These are phyloP conservation scores for Ammodramus savannarum DNA, from an alignment of 2,113 vertebrate genomes.

Conservation along the genomic window DNA sequence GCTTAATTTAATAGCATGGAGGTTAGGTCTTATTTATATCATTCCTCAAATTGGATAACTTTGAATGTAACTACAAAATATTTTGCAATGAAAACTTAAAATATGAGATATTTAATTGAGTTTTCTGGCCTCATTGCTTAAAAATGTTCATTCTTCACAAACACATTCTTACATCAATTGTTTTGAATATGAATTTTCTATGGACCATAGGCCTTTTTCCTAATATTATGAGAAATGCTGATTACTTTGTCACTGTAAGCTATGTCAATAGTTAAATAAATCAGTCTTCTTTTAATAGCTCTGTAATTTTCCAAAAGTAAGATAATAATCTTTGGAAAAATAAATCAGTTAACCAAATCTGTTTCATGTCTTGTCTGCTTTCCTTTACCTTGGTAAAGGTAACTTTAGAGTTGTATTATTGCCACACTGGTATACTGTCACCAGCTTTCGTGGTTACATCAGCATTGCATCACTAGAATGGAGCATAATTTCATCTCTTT, in stretches of 20 bases:
- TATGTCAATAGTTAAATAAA: not conserved
- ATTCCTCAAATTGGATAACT: constrained; percentile 59
- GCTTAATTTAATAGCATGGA: constrained; percentile 64
- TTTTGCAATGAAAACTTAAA: not conserved
- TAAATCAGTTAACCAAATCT: not conserved
- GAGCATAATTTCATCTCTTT: not conserved
- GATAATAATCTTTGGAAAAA: not conserved
- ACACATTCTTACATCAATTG: not conserved
- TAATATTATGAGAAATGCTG: not conserved
- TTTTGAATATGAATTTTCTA: not conserved
- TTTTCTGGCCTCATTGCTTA: not conserved
- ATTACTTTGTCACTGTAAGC: not conserved
- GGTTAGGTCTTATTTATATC: constrained; percentile 58
- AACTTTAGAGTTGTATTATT: not conserved
- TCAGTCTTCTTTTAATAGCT: not conserved
- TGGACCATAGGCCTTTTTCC: not conserved
- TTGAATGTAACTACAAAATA: not conserved
- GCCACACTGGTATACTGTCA: not conserved
- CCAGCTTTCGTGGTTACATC: not conserved
- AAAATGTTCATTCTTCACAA: not conserved
- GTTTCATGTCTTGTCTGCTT: not conserved
- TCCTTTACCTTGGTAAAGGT: not conserved
- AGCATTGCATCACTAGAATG: not conserved
- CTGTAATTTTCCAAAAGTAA: not conserved
- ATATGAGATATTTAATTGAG: not conserved